Evolutionary conservation across 2,797 vertebrate species (phyloP).

Genomic region (Crax fasciolata): DNA sequence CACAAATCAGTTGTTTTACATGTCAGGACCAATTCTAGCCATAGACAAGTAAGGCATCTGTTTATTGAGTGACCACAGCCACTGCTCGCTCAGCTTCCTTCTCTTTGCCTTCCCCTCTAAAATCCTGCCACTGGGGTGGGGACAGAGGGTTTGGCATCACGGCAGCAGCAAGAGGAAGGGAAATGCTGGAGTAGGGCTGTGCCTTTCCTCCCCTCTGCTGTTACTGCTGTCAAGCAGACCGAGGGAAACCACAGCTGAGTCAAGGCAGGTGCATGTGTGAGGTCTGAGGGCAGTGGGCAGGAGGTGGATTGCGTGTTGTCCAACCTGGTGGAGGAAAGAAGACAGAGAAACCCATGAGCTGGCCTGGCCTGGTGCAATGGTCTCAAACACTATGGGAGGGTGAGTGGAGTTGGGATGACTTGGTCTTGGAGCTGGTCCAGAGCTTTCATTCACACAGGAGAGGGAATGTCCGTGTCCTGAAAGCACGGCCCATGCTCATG

Average conservation of each 20-base stretch:
- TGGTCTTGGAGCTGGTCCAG: not conserved
- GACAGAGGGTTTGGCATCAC: not conserved
- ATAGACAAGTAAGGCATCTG: not conserved
- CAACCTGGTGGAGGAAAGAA: not conserved
- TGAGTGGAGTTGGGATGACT: not conserved
- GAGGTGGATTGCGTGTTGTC: not conserved
- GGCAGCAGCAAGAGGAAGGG: not conserved
- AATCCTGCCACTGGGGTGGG: not conserved
- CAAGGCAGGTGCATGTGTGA: not conserved
- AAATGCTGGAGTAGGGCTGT: not conserved
- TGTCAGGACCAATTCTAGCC: not conserved
- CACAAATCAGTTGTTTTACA: not conserved
- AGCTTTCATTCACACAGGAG: not conserved
- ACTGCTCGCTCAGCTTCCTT: not conserved
- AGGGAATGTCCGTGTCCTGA: not conserved
- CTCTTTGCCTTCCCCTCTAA: not conserved
- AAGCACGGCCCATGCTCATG: rapidly evolving
- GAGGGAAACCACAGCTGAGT: not conserved
- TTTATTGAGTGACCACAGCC: not conserved
- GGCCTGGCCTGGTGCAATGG: rapidly evolving
- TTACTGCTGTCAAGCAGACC: not conserved
- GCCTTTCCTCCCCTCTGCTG: not conserved
- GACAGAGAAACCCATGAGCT: not conserved
- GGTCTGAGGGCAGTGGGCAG: not conserved
- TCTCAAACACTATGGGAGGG: rapidly evolving